These are phyloP conservation scores for Rhagophthalmus giganteus DNA, from an alignment of 2,888 invertebrate species.

Conservation along the genomic window DNA sequence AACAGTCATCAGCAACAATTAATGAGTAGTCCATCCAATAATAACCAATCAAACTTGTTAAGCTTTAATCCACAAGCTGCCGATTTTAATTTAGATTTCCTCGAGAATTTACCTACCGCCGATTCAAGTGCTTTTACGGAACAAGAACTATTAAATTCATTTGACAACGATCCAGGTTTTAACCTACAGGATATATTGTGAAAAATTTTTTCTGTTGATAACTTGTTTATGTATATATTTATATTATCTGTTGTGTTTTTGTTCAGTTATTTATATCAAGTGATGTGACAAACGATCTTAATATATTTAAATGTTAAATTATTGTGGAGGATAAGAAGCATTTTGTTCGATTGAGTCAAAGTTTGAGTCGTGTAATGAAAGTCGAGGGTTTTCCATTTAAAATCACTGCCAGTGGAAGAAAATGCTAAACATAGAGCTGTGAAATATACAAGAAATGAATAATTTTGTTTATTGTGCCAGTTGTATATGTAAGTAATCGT, in stretches of 20 bases:
- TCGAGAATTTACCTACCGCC: slow-evolving; percentile 77
- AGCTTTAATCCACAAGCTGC: slow-evolving; percentile 58
- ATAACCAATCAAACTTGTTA: slow-evolving; percentile 48
- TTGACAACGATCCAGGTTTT: slow-evolving; percentile 74
- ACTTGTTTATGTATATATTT: slow-evolving; percentile 50
- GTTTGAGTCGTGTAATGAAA: slow-evolving; percentile 10
- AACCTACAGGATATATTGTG: slow-evolving; percentile 57
- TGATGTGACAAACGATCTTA: slow-evolving; percentile 14
- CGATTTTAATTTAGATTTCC: slow-evolving; percentile 83
- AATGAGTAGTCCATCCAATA: slow-evolving; percentile 42
- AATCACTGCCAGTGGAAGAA: slow-evolving; percentile 33
- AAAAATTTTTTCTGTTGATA: slow-evolving; percentile 38
- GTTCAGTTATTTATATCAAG: slow-evolving; percentile 28
- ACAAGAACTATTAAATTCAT: slow-evolving; percentile 80
- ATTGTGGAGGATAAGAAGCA: slow-evolving; percentile 3
- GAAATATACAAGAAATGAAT: slow-evolving; percentile 23
- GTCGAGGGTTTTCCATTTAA: slow-evolving; percentile 24
- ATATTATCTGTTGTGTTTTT: slow-evolving; percentile 42
- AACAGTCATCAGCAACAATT: slow-evolving; percentile 37
- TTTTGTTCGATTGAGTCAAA: background rate
- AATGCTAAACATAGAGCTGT: slow-evolving; percentile 28
- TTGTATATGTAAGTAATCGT: slow-evolving; percentile 12
- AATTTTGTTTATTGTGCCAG: slow-evolving; percentile 30
- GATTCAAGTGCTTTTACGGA: slow-evolving; percentile 78
- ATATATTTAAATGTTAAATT: slow-evolving; percentile 17